Evolutionary conservation across 2,113 vertebrate species (phyloP).

Genomic region (Poeciliopsis occidentalis): DNA sequence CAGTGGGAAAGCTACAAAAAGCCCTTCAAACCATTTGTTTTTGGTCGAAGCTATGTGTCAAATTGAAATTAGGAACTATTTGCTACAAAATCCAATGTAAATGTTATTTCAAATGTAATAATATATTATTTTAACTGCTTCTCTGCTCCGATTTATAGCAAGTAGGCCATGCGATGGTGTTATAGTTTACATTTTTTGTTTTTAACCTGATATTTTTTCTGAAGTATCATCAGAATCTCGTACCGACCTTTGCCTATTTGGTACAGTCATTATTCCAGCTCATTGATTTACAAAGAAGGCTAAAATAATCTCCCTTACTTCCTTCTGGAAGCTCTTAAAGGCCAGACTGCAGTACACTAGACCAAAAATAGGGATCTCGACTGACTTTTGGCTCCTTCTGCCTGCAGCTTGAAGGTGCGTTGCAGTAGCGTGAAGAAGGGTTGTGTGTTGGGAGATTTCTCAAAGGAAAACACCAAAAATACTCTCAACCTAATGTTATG

Average conservation of each 20-base stretch:
- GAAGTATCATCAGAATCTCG: neutral
- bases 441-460: slow-evolving; percentile 44
- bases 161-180: neutral
- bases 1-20: too few species aligned
- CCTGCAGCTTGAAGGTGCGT: slow-evolving; percentile 60
- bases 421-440: slow-evolving; percentile 44
- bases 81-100: too few species aligned
- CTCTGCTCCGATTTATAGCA: neutral
- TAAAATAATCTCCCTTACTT: slow-evolving; percentile 47
- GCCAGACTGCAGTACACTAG: slow-evolving; percentile 39
- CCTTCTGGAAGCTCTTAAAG: slow-evolving; percentile 33
- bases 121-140: too few species aligned
- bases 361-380: slow-evolving; percentile 70
- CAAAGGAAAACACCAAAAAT: slow-evolving; percentile 77
- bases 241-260: neutral
- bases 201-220: neutral
- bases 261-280: slow-evolving; percentile 13
- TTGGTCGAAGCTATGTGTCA: neutral
- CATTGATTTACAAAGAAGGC: slow-evolving; percentile 36
- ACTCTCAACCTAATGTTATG: slow-evolving; percentile 51
- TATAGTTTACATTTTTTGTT: neutral
- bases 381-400: slow-evolving; percentile 67
- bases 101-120: too few species aligned
- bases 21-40: neutral
- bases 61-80: neutral